Evolutionary conservation across 2,797 vertebrate genomes (phyloP).

Genomic region (Momotus momota): DNA sequence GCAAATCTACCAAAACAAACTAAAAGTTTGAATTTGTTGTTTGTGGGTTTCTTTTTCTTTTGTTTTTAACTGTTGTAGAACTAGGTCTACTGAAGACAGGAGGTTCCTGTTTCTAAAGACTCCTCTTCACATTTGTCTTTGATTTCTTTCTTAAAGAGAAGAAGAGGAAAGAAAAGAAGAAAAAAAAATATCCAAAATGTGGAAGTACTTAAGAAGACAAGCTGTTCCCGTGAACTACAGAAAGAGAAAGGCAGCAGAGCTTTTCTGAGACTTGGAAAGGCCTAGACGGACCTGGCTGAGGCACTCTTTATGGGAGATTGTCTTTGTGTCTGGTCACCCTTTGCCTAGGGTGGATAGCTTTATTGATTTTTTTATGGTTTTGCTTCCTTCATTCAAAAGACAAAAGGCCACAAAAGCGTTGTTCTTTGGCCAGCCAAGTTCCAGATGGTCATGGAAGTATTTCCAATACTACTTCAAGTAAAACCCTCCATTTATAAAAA

Average conservation of each 20-base stretch:
- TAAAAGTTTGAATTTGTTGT: background rate
- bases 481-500: conserved; percentile 39
- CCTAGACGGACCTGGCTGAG: background rate
- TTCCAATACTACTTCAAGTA: conserved; percentile 19
- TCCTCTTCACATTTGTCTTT: background rate
- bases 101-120: background rate
- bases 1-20: background rate
- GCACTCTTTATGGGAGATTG: background rate
- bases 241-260: background rate
- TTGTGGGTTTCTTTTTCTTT: background rate
- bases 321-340: background rate
- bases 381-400: background rate
- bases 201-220: background rate
- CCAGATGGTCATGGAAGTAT: background rate
- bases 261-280: background rate
- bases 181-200: background rate
- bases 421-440: background rate
- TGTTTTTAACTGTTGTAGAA: background rate
- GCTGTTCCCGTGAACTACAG: background rate
- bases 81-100: background rate
- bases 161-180: background rate
- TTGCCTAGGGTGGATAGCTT: background rate
- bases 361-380: background rate
- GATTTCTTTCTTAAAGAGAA: background rate
- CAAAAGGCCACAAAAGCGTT: background rate